Conservation (phyloP, 64 coral and sea anemone species). For the Pachyseris speciosa region DNA sequence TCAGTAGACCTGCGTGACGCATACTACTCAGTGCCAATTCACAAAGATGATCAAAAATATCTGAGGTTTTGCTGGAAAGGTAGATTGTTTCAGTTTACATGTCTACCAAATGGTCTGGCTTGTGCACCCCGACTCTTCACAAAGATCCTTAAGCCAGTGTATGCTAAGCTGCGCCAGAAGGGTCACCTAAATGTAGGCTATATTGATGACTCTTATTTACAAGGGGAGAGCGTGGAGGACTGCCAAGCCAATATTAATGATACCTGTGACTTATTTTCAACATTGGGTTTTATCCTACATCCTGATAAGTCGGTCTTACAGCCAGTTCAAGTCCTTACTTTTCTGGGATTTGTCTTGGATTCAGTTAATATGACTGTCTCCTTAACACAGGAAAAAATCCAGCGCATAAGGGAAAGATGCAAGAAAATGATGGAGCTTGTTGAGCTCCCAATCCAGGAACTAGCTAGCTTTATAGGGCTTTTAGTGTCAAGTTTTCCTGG, state of each 20-base stretch:
- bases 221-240: conserved; percentile 27
- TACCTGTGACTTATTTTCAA: conserved; percentile 40
- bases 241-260: conserved; percentile 45
- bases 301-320: conserved; percentile 44
- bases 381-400: conserved; percentile 12
- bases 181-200: conserved; percentile 15
- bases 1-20: conserved; percentile 49
- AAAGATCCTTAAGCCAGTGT: conserved; percentile 43
- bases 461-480: conserved; percentile 5
- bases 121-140: conserved; percentile 47
- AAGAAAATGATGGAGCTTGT: neutral
- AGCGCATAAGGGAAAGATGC: neutral
- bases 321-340: conserved; percentile 19
- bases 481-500: conserved; percentile 35
- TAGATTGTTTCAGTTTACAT: conserved; percentile 49
- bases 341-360: conserved; percentile 46
- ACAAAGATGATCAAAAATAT: conserved; percentile 31
- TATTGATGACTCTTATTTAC: conserved; percentile 37
- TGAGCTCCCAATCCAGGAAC: neutral
- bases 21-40: conserved; percentile 53
- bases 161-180: conserved; percentile 8
- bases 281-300: conserved; percentile 10
- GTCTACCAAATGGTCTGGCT: conserved; percentile 35
- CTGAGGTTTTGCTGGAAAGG: conserved; percentile 41
- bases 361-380: conserved; percentile 54